Conservation (phyloP, 2,888 invertebrate species). For the Volucella inflata region DNA sequence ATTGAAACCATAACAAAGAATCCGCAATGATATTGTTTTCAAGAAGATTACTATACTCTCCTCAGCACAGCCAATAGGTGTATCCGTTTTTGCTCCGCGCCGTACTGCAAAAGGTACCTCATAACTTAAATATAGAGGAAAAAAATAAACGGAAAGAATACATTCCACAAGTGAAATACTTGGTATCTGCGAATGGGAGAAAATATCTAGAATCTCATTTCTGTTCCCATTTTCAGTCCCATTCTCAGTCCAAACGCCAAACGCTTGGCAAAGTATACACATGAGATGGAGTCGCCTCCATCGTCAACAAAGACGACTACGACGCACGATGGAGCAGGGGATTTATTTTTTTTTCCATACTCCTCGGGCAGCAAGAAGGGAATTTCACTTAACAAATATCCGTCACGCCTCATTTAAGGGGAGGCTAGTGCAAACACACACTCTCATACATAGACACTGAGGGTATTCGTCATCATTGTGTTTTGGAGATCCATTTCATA, state of each 20-base stretch:
- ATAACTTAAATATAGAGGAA: constrained; percentile 37
- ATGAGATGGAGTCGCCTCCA: constrained; percentile 6
- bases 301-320: background rate
- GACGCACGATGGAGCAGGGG: constrained; percentile 34
- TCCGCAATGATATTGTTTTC: constrained; percentile 58
- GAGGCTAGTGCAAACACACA: constrained; percentile 59
- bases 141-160: constrained; percentile 3
- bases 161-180: constrained; percentile 63
- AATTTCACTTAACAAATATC: constrained; percentile 66
- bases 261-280: constrained; percentile 37
- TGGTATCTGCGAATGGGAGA: constrained; percentile 21
- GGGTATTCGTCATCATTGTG: constrained; percentile 47
- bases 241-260: constrained; percentile 30
- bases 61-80: constrained; percentile 35
- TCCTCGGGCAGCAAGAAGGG: constrained; percentile 15
- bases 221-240: background rate
- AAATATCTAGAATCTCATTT: constrained; percentile 21
- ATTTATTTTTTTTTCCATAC: constrained; percentile 17
- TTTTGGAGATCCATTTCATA: constrained; percentile 34
- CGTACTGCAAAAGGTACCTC: constrained; percentile 39
- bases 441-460: background rate
- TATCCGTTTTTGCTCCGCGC: constrained; percentile 1
- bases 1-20: constrained; percentile 70
- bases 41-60: constrained; percentile 35
- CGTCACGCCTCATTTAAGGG: constrained; percentile 66